A percentile compares a stretch with the other conserved stretches of the same genome.
Evolutionary conservation across 2,888 invertebrate genomes (phyloP).

Genomic region (Tenthredo livida): DNA sequence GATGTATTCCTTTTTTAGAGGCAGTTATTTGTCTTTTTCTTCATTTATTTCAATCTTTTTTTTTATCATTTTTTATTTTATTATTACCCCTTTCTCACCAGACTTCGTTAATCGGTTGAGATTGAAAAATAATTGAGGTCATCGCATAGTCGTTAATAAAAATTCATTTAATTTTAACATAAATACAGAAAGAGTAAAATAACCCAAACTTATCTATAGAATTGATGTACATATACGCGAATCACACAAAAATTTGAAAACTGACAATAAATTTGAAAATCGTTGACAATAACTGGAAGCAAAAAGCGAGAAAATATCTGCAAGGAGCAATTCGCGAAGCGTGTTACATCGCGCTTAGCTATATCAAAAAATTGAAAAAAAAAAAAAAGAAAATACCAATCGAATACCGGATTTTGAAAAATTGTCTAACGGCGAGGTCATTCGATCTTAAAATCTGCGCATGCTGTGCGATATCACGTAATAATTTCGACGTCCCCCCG

Average conservation of each 20-base stretch:
- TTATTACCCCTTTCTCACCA: neutral
- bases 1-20: neutral
- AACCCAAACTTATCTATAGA: too few species aligned
- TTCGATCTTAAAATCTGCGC: conserved; percentile 13
- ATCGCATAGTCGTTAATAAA: neutral
- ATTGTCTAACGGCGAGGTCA: conserved; percentile 3
- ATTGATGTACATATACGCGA: too few species aligned
- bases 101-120: neutral
- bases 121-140: neutral
- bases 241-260: too few species aligned
- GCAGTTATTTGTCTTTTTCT: too few species aligned
- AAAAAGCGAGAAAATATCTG: neutral
- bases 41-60: too few species aligned
- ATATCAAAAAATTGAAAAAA: neutral
- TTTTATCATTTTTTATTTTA: too few species aligned
- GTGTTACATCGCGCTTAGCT: neutral
- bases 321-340: neutral
- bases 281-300: neutral
- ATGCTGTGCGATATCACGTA: neutral
- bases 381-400: neutral
- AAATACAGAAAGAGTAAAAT: too few species aligned
- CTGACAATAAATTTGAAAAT: too few species aligned
- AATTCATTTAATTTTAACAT: neutral
- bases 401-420: neutral
- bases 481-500: conserved; percentile 20